phyloP scores from a whole-genome alignment of 2,797 vertebrate species.

The Parambassis ranga region DNA sequence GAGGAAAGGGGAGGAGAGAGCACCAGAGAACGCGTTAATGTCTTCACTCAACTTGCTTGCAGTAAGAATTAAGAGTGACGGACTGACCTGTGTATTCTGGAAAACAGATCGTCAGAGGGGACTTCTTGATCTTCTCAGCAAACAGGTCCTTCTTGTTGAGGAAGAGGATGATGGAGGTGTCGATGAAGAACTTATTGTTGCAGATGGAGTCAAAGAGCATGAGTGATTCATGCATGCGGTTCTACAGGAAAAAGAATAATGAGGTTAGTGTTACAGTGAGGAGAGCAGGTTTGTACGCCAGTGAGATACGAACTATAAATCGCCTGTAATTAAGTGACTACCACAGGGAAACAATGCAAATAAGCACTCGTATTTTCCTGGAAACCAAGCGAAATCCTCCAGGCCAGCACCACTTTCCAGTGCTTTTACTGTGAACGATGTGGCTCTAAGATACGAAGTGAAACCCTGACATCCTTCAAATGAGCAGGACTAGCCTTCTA shows the following conservation, averaged over 20 bases:
- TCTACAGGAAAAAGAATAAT: conserved; percentile 76
- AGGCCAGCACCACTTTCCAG: too few relatives aligned
- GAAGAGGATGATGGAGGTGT: conserved; percentile 99
- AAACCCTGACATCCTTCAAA: too few relatives aligned
- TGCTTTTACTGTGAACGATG: too few relatives aligned
- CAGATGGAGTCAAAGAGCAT: conserved; percentile 99
- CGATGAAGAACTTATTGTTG: conserved; percentile 99
- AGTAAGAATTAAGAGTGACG: too few relatives aligned
- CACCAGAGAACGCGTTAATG: too few relatives aligned
- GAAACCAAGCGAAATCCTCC: too few relatives aligned
- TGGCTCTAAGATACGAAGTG: too few relatives aligned
- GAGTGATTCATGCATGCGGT: conserved; percentile 99
- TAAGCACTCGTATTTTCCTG: too few relatives aligned
- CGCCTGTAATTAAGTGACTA: too few relatives aligned
- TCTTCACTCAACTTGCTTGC: too few relatives aligned
- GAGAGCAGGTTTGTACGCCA: not conserved
- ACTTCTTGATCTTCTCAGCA: conserved; percentile 99
- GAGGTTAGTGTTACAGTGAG: not conserved
- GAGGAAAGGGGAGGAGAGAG: conserved; percentile 4
- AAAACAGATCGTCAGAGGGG: conserved; percentile 98
- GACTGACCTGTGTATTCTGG: conserved; percentile 95
- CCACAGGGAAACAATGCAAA: too few relatives aligned
- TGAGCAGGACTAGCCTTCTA: too few relatives aligned
- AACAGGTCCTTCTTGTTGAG: conserved; percentile 99
- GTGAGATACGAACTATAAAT: not conserved